Evolutionary conservation across 2,797 vertebrate genomes (phyloP).

Genomic region (Typhlichthys subterraneus): DNA sequence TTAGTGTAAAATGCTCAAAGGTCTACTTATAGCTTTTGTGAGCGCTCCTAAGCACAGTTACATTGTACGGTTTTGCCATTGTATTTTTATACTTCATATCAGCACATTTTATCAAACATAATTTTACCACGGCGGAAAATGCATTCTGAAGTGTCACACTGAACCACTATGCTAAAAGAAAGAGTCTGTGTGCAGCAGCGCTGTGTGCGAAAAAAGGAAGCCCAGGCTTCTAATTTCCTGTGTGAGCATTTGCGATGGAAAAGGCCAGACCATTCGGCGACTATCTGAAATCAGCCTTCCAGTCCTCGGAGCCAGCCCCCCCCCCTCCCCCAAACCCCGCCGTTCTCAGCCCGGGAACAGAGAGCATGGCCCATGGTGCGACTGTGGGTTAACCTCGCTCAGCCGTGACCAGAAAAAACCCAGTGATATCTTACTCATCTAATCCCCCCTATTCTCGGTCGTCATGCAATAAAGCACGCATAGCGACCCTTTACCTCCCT

Average conservation of each 20-base stretch:
- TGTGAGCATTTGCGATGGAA: conserved; percentile 67
- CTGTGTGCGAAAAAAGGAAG: conserved; percentile 75
- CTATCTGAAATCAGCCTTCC: conserved; percentile 74
- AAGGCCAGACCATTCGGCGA: conserved; percentile 67
- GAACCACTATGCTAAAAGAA: conserved; percentile 45
- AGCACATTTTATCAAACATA: conserved; percentile 42
- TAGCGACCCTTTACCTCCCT: conserved; percentile 69
- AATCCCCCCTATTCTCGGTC: conserved; percentile 69
- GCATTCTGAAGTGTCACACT: conserved; percentile 44
- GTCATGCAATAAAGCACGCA: conserved; percentile 77
- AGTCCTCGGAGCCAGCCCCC: conserved; percentile 70
- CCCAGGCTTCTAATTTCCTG: conserved; percentile 79
- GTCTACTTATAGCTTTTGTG: no score
- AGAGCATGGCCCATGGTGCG: conserved; percentile 59
- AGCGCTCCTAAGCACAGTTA: no score
- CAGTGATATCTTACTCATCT: conserved; percentile 81
- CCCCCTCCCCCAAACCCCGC: conserved; percentile 22
- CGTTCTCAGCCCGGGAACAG: conserved; percentile 44
- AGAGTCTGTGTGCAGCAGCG: conserved; percentile 56
- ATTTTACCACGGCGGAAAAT: conserved; percentile 11
- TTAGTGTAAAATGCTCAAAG: no score
- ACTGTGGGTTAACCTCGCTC: conserved; percentile 74
- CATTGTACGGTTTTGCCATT: no score
- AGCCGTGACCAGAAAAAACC: conserved; percentile 77
- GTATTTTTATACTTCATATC: conserved; percentile 6